Base-by-base conservation (phyloP, 92 coral and sea anemone genomes). In the Parazoanthus darwini region DNA sequence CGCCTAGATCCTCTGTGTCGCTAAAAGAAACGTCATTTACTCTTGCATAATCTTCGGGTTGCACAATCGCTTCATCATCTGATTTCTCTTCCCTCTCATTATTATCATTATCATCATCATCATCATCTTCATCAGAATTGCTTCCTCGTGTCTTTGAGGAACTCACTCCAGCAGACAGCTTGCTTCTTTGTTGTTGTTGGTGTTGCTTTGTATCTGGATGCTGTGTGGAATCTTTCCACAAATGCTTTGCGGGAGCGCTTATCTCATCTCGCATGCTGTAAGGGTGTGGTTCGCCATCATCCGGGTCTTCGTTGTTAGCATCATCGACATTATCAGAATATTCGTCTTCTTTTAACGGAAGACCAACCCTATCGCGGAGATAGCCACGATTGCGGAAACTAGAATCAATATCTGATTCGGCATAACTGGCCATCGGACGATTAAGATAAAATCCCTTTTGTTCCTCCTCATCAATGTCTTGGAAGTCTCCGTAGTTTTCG, bases 401-500 rank as follows among this genome's bases (percentile, higher is more conserved):
- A 1, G 76, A 14, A 25, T 86, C 83, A 22, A 67, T 54, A 4
- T 78, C 83, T 26, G 81, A 50, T 37, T 75, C 89, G 7, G 79
- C 33, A 14, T 39, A 84, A 7, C 87, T 48, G 36, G 51, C 87
- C 22, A 65, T 48, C n/a, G 79, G 87, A 50, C 29, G 68, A 56
- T 71, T 29, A 26, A 26, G 35, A 51, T 70, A 84, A 20, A 87
- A 89, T 59, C 54, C 80, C 35, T 59, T 81, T 16, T 89, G 92
- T 70, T 88, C 92, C 36, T 91, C 96, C 72, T 95, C 98, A 80
- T 95, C 98, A 38, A 81, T 95, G 82, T 95, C 98, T 85, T 95
- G 94, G 74, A 93, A 95, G 80, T 95, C 98, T 3, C 98, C 98
- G 77, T 95, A 95, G 74, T 89, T 91, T 74, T 95, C 98, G 38